Conservation (phyloP, 2,797 vertebrate genomes). For the Pitangus sulphuratus region DNA sequence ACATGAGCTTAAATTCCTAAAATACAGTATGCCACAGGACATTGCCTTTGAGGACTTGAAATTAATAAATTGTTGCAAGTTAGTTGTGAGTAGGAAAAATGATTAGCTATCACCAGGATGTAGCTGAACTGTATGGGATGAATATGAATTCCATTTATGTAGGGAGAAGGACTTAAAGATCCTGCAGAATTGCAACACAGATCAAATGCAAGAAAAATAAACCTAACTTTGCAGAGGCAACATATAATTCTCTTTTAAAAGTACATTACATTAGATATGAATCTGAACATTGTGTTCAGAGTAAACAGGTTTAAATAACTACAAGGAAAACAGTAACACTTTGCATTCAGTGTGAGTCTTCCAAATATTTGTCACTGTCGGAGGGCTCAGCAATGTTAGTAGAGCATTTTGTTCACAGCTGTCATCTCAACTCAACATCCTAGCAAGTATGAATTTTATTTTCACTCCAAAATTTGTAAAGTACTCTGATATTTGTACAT, state of each 20-base stretch:
- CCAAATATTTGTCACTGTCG: not conserved
- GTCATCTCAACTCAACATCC: not conserved
- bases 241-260: not conserved
- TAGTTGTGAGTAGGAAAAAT: not conserved
- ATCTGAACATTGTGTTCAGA: not conserved
- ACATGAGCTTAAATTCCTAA: not conserved
- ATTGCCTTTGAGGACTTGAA: not conserved
- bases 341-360: not conserved
- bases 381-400: not conserved
- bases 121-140: not conserved
- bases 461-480: not conserved
- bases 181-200: not conserved
- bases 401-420: not conserved
- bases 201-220: not conserved
- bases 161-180: not conserved
- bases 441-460: not conserved
- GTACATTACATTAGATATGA: not conserved
- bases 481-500: not conserved
- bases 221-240: not conserved
- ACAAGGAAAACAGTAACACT: not conserved
- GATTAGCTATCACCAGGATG: not conserved
- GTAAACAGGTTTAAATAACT: not conserved
- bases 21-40: not conserved
- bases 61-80: not conserved
- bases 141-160: not conserved